Evolutionary conservation across 2,113 vertebrate species (phyloP), one percentile per base, ranked within the genome.

Genomic region (Anser brachyrhynchus): DNA sequence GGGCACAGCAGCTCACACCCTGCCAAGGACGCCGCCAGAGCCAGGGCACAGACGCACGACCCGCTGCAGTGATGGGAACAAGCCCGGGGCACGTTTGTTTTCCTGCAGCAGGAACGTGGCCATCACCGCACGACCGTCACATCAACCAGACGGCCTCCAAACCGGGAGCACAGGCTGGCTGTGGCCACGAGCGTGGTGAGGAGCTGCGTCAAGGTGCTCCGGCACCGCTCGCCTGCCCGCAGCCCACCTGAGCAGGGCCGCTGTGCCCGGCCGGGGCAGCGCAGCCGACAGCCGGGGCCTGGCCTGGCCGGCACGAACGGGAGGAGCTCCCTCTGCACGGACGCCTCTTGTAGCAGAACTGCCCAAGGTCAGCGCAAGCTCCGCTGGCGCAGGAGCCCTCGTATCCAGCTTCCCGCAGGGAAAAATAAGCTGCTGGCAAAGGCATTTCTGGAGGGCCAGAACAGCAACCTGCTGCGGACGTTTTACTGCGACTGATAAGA

Each of bases 311-410:
- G 67, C 43, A 4, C 0, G 26, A 76, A 17, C 16, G 70, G 72
- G 31, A 73, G 35, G 6, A 0, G 4, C 43, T 96, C 91, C 87
- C 80, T 3, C 75, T 91, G 87, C 19, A 67, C 46, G 74, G 46
- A 57, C 8, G 1, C 46, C 54, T 85, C 91, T 20, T 46, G 55
- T 44, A 94, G 96, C 89, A 84, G 44, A 89, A 69, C 6, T 54
- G 65, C 84, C 91, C 94, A 96, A 97, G 94, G 96, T 96, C 96
- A 97, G 13, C 0, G 11, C 13, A 3, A 90, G 65, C 16, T 85
- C 82, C 75, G 6, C 55, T 8, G 74, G 83, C 70, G 7, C 15
- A 5, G 92, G 13, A 83, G 71, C 62, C 62, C 83, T n/a, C 78
- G 87, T 21, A 11, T 58, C 84, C 65, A 26, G 73, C 64, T 94